A percentile compares a stretch with the other conserved stretches of the same genome.
Evolutionary conservation across 2,113 vertebrate genomes (phyloP).

Genomic region (Malurus melanocephalus): DNA sequence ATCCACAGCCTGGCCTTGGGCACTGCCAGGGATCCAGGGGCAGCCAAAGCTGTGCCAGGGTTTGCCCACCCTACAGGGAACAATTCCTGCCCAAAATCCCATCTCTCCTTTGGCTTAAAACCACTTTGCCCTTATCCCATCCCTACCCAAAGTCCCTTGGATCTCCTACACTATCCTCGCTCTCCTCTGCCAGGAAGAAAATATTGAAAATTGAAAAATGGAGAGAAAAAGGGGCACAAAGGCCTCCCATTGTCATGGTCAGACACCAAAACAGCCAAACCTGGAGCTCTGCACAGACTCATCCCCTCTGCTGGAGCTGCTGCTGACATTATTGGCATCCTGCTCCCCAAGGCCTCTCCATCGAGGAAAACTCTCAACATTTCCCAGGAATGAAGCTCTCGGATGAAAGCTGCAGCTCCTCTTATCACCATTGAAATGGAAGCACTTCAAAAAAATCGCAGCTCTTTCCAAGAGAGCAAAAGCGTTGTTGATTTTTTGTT

Average conservation of each 20-base stretch:
- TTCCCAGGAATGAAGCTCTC: not conserved
- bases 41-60: not conserved
- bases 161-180: rapidly evolving
- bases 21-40: not conserved
- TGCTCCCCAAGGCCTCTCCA: not conserved
- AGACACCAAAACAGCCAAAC: not conserved
- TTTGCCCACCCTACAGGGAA: rapidly evolving
- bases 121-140: not conserved
- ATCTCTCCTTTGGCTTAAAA: too few species aligned
- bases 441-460: not conserved
- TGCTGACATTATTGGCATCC: not conserved
- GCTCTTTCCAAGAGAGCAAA: not conserved
- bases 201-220: rapidly evolving
- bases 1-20: not conserved
- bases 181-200: not conserved
- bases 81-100: not conserved
- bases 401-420: not conserved
- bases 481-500: not conserved
- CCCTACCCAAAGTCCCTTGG: not conserved
- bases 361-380: not conserved
- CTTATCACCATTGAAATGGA: not conserved
- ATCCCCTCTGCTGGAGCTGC: not conserved
- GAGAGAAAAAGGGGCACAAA: not conserved
- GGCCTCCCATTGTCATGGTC: not conserved
- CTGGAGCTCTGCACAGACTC: not conserved